Evolutionary conservation across 2,113 vertebrate genomes (phyloP), one percentile per base, ranked within the genome.

Genomic region (Vulpes vulpes): DNA sequence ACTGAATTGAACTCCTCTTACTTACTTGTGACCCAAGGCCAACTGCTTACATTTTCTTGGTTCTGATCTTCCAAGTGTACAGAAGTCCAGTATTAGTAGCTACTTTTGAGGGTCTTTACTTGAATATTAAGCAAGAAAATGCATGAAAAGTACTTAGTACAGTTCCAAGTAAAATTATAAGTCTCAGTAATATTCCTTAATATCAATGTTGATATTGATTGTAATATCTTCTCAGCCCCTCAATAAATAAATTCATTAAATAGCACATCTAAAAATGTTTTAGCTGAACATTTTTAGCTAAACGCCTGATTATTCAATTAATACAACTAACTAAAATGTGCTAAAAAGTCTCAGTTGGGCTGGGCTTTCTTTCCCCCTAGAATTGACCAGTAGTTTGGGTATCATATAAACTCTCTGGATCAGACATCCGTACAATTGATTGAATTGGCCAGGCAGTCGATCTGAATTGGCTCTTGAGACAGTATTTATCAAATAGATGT

Each of bases 401-500:
- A 59, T 78, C 19, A 23, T 43, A 23, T n/a, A 55, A 94, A 78
- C 71, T 92, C 90, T 69, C n/a, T 78, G 49, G 38, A 60, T 93
- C 4, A 79, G 60, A 57, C 74, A 25, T 53, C 38, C 27, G 23
- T 55, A 27, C 0, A 1, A 64, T 1, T 91, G 95, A 96, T 83
- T 89, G 91, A 69, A 89, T 38, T 53, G 90, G 95, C 55, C 73
- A 71, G 71, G n/a, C 22, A 93, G 81, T 98, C 78, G 0, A 74
- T 74, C n/a, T 43, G 93, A 97, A 97, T 55, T 92, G 89, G 65
- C 81, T 94, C 78, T 92, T 12, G 35, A 79, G 86, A 95, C 85
- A 95, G 95, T 81, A 89, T 93, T 97, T 98, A 97, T 98, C 91
- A 97, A 93, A 95, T 19, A 91, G 95, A 85, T 10, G 51, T 74